phyloP scores from a whole-genome alignment of 2,888 invertebrate species.

The Marronus borbonicus region DNA sequence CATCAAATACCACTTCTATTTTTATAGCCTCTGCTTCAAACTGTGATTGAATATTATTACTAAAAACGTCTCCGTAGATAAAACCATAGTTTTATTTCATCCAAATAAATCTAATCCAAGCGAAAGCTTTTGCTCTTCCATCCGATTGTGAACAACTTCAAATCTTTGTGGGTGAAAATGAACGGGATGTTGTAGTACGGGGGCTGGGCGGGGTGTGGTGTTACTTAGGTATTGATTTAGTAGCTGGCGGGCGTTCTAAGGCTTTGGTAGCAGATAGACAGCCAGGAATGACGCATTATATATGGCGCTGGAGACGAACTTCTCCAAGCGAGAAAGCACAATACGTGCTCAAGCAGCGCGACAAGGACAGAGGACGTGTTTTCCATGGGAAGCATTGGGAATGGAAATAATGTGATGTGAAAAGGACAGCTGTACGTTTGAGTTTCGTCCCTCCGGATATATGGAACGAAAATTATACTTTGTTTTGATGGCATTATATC shows the following conservation, averaged over 20 bases:
- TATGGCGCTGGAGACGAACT: slow-evolving; percentile 71
- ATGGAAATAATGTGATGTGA: slow-evolving; percentile 66
- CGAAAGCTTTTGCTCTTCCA: slow-evolving; percentile 6
- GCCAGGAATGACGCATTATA: slow-evolving; percentile 71
- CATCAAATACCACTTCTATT: no score
- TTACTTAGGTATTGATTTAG: slow-evolving; percentile 70
- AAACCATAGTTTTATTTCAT: background rate
- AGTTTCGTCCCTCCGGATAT: slow-evolving; percentile 51
- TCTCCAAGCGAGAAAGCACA: slow-evolving; percentile 59
- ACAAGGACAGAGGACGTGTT: slow-evolving; percentile 58
- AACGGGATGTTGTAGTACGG: slow-evolving; percentile 55
- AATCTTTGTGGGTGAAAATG: slow-evolving; percentile 56
- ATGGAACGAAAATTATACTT: slow-evolving; percentile 51
- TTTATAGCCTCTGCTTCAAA: no score
- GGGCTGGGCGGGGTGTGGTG: slow-evolving; percentile 56
- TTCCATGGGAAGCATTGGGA: slow-evolving; percentile 56
- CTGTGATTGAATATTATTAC: no score
- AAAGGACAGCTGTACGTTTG: slow-evolving; percentile 67
- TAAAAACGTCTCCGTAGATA: no score
- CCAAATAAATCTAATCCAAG: background rate
- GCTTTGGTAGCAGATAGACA: slow-evolving; percentile 70
- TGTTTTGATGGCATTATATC: slow-evolving; percentile 49
- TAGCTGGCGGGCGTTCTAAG: slow-evolving; percentile 70
- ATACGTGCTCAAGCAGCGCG: slow-evolving; percentile 11
- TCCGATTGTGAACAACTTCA: slow-evolving; percentile 38